phyloP scores from a whole-genome alignment of 1,140 invertebrate genomes.

The Oncopeltus fasciatus region DNA sequence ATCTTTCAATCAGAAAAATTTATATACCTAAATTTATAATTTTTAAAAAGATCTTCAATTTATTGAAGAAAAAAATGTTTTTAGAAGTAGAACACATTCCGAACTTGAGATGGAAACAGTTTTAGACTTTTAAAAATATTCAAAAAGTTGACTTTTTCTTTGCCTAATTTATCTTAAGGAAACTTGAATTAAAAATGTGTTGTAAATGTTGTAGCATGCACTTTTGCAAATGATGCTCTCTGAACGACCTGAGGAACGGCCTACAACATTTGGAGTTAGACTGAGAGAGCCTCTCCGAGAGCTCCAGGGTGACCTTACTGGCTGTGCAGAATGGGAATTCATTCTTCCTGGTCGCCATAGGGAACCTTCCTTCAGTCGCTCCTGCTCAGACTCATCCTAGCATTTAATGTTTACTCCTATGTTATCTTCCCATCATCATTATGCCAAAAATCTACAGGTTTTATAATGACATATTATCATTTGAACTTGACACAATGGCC shows the following conservation, averaged over 20 bases:
- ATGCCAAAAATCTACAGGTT: too few relatives aligned
- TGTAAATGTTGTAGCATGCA: slow-evolving; percentile 37
- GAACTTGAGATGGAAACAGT: too few relatives aligned
- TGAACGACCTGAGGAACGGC: slow-evolving; percentile 50
- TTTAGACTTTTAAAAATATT: too few relatives aligned
- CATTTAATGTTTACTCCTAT: neutral
- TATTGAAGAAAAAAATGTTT: too few relatives aligned
- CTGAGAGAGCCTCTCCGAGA: slow-evolving; percentile 33
- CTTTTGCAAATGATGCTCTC: slow-evolving; percentile 65
- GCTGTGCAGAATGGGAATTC: slow-evolving; percentile 32
- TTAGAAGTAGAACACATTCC: too few relatives aligned
- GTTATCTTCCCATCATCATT: neutral
- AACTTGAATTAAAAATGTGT: neutral
- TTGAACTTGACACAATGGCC: too few relatives aligned
- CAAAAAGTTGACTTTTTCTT: too few relatives aligned
- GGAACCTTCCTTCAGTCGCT: slow-evolving; percentile 18
- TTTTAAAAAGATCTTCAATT: too few relatives aligned
- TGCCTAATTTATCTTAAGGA: too few relatives aligned
- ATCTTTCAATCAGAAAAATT: too few relatives aligned
- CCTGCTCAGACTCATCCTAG: slow-evolving; percentile 2
- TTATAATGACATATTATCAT: too few relatives aligned
- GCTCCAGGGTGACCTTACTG: slow-evolving; percentile 20
- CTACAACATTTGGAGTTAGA: slow-evolving; percentile 57
- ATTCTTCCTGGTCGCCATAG: slow-evolving; percentile 29
- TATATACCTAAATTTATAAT: too few relatives aligned